Evolutionary conservation across 2,888 invertebrate genomes (phyloP).

Genomic region (Hofmannophila pseudospretella): DNA sequence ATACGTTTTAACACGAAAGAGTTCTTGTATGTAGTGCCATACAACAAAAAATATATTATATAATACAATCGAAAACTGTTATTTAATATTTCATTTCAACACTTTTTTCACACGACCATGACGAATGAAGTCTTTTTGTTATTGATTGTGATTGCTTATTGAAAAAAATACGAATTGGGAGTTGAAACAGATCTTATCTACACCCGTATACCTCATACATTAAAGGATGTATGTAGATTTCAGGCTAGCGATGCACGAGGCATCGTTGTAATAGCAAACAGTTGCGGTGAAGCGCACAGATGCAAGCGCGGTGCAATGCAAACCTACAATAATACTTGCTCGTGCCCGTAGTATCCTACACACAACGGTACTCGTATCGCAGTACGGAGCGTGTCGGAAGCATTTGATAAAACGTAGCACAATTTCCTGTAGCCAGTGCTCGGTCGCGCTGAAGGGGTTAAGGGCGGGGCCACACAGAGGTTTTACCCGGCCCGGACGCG

Average conservation of each 20-base stretch:
- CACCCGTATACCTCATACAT: neutral
- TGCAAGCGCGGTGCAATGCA: slow-evolving; percentile 14
- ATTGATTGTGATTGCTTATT: no score
- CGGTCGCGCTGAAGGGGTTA: slow-evolving; percentile 21
- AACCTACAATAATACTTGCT: slow-evolving; percentile 24
- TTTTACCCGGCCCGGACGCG: no score
- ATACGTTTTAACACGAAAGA: no score
- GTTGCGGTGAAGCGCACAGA: slow-evolving; percentile 34
- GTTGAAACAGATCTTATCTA: no score
- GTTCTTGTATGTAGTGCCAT: no score
- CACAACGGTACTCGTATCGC: slow-evolving; percentile 18
- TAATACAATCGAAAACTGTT: no score
- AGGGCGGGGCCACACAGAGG: no score
- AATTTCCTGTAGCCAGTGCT: slow-evolving; percentile 42
- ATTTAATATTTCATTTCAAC: no score
- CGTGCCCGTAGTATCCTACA: slow-evolving; percentile 1
- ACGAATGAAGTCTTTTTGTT: no score
- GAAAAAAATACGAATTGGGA: no score
- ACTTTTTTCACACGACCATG: no score
- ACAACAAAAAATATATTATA: no score
- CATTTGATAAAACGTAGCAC: slow-evolving; percentile 60
- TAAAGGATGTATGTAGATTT: neutral
- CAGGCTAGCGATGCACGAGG: neutral
- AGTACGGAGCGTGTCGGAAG: slow-evolving; percentile 28
- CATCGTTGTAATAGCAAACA: slow-evolving; percentile 5